A percentile compares a stretch with the other conserved stretches of the same genome.
phyloP scores from a whole-genome alignment of 1,140 invertebrate species.

The Marisa cornuarietis region DNA sequence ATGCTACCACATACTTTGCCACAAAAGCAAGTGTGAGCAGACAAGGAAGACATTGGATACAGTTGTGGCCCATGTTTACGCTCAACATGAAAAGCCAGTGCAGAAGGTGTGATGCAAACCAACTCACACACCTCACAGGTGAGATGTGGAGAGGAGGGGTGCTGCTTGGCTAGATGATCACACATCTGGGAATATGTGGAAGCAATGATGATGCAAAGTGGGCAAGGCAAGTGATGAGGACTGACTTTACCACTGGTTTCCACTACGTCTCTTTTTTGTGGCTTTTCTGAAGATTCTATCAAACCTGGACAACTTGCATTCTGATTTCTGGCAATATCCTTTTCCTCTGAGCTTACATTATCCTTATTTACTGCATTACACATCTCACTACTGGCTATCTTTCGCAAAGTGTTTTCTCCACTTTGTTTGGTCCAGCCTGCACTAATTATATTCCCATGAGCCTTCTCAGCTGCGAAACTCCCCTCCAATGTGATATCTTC shows the following conservation, averaged over 20 bases:
- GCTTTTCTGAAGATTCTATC: background rate
- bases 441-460: too few relatives aligned
- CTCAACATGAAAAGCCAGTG: conserved; percentile 29
- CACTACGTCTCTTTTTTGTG: background rate
- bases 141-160: background rate
- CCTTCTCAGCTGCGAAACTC: too few relatives aligned
- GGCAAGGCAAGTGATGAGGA: background rate
- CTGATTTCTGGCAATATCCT: too few relatives aligned
- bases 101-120: conserved; percentile 22
- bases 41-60: background rate
- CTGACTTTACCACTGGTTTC: background rate
- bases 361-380: too few relatives aligned
- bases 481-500: too few relatives aligned
- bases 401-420: too few relatives aligned
- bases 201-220: background rate
- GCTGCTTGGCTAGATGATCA: background rate
- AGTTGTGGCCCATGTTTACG: conserved; percentile 37
- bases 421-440: too few relatives aligned
- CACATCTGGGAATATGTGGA: conserved; percentile 1
- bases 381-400: too few relatives aligned
- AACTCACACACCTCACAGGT: conserved; percentile 42
- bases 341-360: too few relatives aligned
- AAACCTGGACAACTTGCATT: background rate
- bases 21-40: conserved; percentile 25
- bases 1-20: conserved; percentile 26